Evolutionary conservation across 2,113 vertebrate species (phyloP), one percentile per base, ranked within the genome.

Genomic region (Siphamia tubifer): DNA sequence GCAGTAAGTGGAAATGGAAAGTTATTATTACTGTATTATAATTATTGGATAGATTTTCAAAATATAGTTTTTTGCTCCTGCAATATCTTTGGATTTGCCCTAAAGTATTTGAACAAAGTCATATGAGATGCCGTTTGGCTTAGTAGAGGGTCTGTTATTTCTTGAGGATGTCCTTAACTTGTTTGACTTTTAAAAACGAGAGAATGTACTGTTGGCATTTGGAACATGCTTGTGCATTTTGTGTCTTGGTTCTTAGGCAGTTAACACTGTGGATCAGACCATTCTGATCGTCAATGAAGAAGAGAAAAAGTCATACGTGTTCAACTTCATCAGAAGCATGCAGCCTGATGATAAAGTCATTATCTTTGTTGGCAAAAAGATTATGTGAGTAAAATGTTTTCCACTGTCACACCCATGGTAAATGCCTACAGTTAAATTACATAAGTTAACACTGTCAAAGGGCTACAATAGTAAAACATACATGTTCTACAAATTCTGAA

Each of bases 291-390:
- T 97, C 11, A 67, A 80, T 0, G 95, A 98, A 75, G 96, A 98
- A 20, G 95, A 99, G 16, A 99, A 99, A 72, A 94, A 92, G 79
- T 68, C 70, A 17, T 95, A 95, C 21, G 28, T 96, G 31, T 91
- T 93, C 20, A 72, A 90, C 49, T 98, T 99, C 61, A 88, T 99
- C 54, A 77, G 92, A 20, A 93, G 86, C 53, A 92, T 99, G 95
- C 91, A 92, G 63, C 92, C 94, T 0, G 57, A 89, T 35, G 96
- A 99, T 54, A 99, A 99, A 85, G 94, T 94, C 48, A 87, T 98
- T 43, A 90, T 99, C 84, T 99, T 99, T 87, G 97, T 98, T 21
- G 95, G 96, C 42, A 96, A 92, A 86, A 99, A 99, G 83, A 16
- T 94, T 9, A 60, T 84, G 97, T 99, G 86, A 84, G 96, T 94